Conservation (phyloP, 2,797 vertebrate species). For the Australoheros facetus region DNA sequence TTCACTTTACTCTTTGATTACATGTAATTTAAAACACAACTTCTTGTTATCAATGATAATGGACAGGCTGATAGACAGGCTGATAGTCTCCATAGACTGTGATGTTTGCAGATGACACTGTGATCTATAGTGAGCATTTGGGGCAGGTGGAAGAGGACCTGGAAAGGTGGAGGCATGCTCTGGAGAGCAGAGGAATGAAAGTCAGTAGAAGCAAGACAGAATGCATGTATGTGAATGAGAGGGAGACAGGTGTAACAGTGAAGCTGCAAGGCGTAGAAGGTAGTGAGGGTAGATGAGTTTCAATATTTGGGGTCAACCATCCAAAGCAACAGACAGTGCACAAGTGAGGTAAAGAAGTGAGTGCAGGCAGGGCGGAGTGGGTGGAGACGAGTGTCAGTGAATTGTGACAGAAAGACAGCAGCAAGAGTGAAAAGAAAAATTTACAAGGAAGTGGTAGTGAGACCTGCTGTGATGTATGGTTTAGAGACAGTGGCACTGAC, state of each 20-base stretch:
- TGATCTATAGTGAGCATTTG: background rate
- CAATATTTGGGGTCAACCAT: too few species aligned
- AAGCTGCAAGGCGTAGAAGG: too few species aligned
- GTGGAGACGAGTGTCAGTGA: background rate
- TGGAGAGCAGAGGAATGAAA: background rate
- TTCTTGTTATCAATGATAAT: background rate
- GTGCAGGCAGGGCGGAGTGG: background rate
- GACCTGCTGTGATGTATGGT: background rate
- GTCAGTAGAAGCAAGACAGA: background rate
- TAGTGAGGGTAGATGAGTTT: too few species aligned
- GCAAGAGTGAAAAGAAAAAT: background rate
- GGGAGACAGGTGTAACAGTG: too few species aligned
- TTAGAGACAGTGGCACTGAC: background rate
- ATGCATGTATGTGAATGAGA: too few species aligned
- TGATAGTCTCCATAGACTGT: background rate
- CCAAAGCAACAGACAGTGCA: too few species aligned
- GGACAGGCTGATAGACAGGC: background rate
- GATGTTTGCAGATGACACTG: background rate
- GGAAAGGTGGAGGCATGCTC: background rate
- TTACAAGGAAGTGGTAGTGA: background rate
- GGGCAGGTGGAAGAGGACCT: background rate
- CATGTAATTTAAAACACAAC: fast-evolving
- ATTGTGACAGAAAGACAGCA: too few species aligned
- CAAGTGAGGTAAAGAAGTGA: background rate
- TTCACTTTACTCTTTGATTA: background rate